These are phyloP conservation scores for Fistularia tabacaria DNA, from an alignment of 2,797 vertebrate species.

Conservation along the genomic window DNA sequence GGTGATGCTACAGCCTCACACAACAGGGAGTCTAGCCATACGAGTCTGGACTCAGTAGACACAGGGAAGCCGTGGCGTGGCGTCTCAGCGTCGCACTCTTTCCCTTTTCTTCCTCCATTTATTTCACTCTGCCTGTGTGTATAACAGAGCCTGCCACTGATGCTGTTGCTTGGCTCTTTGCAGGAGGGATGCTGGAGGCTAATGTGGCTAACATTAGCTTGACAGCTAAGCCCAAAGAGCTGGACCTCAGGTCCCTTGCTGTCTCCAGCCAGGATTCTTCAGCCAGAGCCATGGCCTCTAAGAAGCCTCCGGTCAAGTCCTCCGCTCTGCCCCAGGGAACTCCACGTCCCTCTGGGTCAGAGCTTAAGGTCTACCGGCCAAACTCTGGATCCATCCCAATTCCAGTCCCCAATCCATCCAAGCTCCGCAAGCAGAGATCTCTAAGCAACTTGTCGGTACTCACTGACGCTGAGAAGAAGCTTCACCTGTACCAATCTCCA, in stretches of 20 bases:
- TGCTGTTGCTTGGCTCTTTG: slow-evolving; percentile 82
- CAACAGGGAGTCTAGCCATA: slow-evolving; percentile 50
- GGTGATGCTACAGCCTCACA: slow-evolving; percentile 47
- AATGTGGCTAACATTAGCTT: slow-evolving; percentile 74
- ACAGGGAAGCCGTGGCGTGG: slow-evolving; percentile 30
- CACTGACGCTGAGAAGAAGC: slow-evolving; percentile 92
- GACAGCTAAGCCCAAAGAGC: slow-evolving; percentile 79
- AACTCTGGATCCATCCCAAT: slow-evolving; percentile 75
- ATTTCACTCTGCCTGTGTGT: slow-evolving; percentile 35
- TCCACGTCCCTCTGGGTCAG: slow-evolving; percentile 64
- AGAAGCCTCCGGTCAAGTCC: slow-evolving; percentile 69
- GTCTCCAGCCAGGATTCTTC: slow-evolving; percentile 59
- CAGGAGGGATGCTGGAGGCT: slow-evolving; percentile 87
- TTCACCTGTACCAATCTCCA: slow-evolving; percentile 87
- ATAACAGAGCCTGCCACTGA: slow-evolving; percentile 59
- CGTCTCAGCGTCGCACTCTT: slow-evolving; percentile 25
- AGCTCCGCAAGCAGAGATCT: slow-evolving; percentile 90
- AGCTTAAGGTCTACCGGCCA: slow-evolving; percentile 75
- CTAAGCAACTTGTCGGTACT: slow-evolving; percentile 90
- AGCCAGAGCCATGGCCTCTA: slow-evolving; percentile 75
- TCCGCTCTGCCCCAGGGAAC: slow-evolving; percentile 72
- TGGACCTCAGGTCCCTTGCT: slow-evolving; percentile 73
- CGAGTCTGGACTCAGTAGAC: slow-evolving; percentile 35
- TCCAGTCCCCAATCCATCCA: slow-evolving; percentile 70
- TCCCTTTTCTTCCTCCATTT: slow-evolving; percentile 24